Percentiles rank a stretch among this genome's conserved stretches.
These are phyloP conservation scores for Rhodinocichla rosea DNA, from an alignment of 2,113 vertebrate genomes.

Conservation along the genomic window DNA sequence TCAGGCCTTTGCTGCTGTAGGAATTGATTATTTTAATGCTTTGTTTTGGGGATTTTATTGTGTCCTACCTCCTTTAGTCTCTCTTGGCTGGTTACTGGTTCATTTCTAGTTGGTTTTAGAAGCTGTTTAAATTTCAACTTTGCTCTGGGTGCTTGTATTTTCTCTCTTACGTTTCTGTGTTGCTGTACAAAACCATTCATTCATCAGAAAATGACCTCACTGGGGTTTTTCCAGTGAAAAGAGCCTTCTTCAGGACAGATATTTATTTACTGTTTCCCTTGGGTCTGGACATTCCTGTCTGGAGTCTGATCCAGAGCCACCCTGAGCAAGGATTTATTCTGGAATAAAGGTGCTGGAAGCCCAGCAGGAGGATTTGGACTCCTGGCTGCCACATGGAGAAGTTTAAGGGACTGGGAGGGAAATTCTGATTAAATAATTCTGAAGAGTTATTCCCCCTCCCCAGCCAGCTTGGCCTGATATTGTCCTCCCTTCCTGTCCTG, in stretches of 20 bases:
- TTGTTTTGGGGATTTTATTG: neutral
- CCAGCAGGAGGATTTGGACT: neutral
- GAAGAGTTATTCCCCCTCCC: neutral
- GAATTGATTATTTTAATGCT: slow-evolving; percentile 19
- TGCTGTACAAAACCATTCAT: neutral
- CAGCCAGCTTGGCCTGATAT: neutral
- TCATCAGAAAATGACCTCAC: neutral
- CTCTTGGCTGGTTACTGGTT: neutral
- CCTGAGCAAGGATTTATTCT: neutral
- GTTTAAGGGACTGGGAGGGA: neutral
- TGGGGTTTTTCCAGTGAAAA: neutral
- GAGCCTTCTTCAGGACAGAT: neutral
- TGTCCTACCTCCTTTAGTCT: neutral
- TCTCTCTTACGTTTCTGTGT: neutral
- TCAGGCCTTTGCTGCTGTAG: slow-evolving; percentile 13
- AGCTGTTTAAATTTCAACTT: neutral
- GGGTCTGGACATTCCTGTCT: neutral
- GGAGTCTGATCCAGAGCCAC: neutral
- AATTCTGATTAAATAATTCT: neutral
- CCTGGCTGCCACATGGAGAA: neutral
- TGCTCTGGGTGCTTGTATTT: neutral
- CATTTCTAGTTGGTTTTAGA: neutral
- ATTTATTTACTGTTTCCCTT: neutral
- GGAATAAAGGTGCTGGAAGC: neutral
- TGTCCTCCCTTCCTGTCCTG: neutral